Percentiles rank a stretch among this genome's conserved stretches.
Evolutionary conservation across 1,140 invertebrate species (phyloP).

Genomic region (Phocides pigmalion): DNA sequence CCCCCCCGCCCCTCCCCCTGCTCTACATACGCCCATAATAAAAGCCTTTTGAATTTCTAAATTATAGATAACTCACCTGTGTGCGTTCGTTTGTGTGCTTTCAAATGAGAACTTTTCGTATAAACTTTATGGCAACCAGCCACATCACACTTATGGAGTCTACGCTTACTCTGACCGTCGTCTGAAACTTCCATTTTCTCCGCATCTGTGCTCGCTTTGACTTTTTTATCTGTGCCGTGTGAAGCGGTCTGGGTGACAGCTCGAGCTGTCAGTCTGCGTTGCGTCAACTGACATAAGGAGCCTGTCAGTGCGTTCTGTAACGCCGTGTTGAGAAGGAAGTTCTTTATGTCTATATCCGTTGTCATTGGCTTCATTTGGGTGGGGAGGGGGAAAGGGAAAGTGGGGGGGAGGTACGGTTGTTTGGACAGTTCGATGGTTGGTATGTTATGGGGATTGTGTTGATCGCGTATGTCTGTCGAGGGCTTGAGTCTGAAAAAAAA

Average conservation of each 20-base stretch:
- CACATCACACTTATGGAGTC: constrained; percentile 97
- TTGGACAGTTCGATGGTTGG: constrained; percentile 46
- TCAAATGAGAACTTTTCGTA: constrained; percentile 98
- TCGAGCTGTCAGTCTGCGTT: constrained; percentile 31
- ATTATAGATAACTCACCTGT: constrained; percentile 95
- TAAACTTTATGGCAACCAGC: constrained; percentile 98
- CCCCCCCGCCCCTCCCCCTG: too few relatives aligned
- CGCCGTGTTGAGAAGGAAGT: constrained; percentile 64
- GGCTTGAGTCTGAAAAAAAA: constrained; percentile 54
- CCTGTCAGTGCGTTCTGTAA: constrained; percentile 61
- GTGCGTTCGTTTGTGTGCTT: constrained; percentile 98
- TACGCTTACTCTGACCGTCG: constrained; percentile 45
- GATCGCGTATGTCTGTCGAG: constrained; percentile 26
- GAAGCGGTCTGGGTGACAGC: constrained; percentile 38
- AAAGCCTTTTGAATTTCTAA: too few relatives aligned
- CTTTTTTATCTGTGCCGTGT: constrained; percentile 13
- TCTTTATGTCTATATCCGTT: constrained; percentile 58
- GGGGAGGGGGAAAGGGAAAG: constrained; percentile 49
- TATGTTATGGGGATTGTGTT: constrained; percentile 21
- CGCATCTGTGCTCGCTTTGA: too few relatives aligned
- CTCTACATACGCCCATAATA: too few relatives aligned
- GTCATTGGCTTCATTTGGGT: constrained; percentile 40
- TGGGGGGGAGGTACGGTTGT: constrained; percentile 45
- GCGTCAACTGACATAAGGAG: constrained; percentile 50
- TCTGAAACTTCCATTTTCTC: constrained; percentile 42